These are phyloP conservation scores for Microcebus lehilahytsara DNA, from an alignment of 2,113 vertebrate genomes.

Conservation along the genomic window DNA sequence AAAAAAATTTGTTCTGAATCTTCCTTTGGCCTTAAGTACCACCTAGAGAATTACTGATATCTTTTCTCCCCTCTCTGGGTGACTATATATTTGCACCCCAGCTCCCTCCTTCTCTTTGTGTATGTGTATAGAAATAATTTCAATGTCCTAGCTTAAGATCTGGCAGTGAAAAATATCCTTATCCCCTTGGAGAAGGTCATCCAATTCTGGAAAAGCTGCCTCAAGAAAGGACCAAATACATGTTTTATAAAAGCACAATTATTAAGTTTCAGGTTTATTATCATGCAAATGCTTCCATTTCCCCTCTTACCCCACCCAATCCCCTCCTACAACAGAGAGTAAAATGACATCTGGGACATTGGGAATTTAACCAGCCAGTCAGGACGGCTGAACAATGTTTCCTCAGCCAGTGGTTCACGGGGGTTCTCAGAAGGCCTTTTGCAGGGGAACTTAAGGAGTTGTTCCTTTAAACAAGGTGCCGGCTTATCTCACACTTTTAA, in stretches of 20 bases:
- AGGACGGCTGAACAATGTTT: slow-evolving; percentile 28
- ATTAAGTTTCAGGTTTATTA: slow-evolving; percentile 77
- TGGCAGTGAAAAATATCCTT: slow-evolving; percentile 56
- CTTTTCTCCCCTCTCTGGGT: slow-evolving; percentile 36
- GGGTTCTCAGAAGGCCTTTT: slow-evolving; percentile 49
- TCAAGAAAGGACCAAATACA: slow-evolving; percentile 63
- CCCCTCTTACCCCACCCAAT: slow-evolving; percentile 61
- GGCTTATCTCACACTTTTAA: slow-evolving; percentile 65
- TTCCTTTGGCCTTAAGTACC: slow-evolving; percentile 42
- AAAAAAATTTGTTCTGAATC: not conserved
- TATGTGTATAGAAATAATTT: slow-evolving; percentile 61
- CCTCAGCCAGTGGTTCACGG: slow-evolving; percentile 43
- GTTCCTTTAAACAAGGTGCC: slow-evolving; percentile 70
- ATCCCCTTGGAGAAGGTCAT: slow-evolving; percentile 72
- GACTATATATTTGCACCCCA: slow-evolving; percentile 53
- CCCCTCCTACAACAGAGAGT: slow-evolving; percentile 51
- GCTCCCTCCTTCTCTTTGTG: slow-evolving; percentile 51
- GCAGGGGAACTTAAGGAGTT: slow-evolving; percentile 19
- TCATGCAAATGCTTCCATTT: slow-evolving; percentile 77
- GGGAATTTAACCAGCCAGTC: slow-evolving; percentile 70
- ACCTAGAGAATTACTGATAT: slow-evolving; percentile 38
- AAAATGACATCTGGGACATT: slow-evolving; percentile 71
- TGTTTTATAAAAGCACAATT: slow-evolving; percentile 63
- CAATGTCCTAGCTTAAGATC: slow-evolving; percentile 45
- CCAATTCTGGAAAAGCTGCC: slow-evolving; percentile 58